Evolutionary conservation across 2,797 vertebrate species (phyloP), one percentile per base, ranked within the genome.

Genomic region (Sphenodon punctatus): DNA sequence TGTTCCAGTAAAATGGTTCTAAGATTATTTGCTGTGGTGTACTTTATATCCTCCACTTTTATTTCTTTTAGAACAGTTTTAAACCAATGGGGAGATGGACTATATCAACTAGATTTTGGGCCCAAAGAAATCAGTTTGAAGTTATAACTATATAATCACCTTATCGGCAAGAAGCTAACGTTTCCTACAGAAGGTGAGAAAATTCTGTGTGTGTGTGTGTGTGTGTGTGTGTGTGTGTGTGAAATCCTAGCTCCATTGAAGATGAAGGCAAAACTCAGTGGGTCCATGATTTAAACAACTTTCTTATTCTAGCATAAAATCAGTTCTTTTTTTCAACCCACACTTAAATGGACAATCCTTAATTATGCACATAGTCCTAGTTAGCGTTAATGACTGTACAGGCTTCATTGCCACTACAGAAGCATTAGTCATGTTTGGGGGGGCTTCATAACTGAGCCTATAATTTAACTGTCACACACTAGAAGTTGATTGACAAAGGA

Each of bases 341-440:
- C 71, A 66, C 56, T 79, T 82, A 23, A 43, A 0, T 45, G n/a
- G 36, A 0, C 64, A 20, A 48, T 48, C 51, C 20, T n/a, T n/a
- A n/a, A n/a, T n/a, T n/a, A n/a, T n/a, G n/a, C n/a, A n/a, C n/a
- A n/a, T n/a, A n/a, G n/a, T n/a, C n/a, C n/a, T n/a, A n/a, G 10
- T 17, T 69, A n/a, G 3, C n/a, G 87, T 63, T 80, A 60, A 69
- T 25, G 64, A 78, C 10, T 78, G 85, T 36, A 27, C 82, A 84
- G 86, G 32, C 32, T 16, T 48, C 45, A 3, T 5, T 15, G 48
- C 53, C 32, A 19, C 25, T 74, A 80, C 4, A 58, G 20, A 55
- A 5, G 23, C 22, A 48, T 48, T 48, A 48, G 11, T 48, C 11
- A 48, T 22, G 7, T 48, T 23, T 23, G 4, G 27, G 30, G 85